These are phyloP conservation scores for Meteorus sp. DNA, from an alignment of 1,140 invertebrate genomes.

Conservation along the genomic window DNA sequence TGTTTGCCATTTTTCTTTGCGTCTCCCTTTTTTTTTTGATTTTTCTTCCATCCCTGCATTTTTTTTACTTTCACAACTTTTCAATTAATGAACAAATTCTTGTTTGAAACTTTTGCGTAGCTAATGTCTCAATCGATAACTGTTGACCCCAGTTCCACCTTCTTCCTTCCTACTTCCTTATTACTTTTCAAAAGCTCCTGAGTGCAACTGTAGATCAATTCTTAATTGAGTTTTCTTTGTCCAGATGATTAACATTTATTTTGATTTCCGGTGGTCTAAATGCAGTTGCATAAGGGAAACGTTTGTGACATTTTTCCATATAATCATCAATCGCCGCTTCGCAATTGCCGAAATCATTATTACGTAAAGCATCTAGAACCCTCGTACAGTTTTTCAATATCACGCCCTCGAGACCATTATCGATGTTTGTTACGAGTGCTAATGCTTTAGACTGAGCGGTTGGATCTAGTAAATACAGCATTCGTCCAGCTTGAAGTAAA, in stretches of 20 bases:
- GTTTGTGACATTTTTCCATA: constrained; percentile 69
- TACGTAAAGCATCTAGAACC: constrained; percentile 74
- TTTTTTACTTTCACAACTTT: no score
- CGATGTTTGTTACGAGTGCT: constrained; percentile 65
- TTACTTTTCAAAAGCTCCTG: no score
- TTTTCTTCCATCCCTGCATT: no score
- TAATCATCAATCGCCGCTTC: constrained; percentile 70
- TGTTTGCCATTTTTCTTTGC: no score
- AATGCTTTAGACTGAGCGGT: constrained; percentile 65
- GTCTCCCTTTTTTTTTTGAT: no score
- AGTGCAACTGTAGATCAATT: no score
- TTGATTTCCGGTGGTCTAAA: constrained; percentile 62
- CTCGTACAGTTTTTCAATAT: constrained; percentile 73
- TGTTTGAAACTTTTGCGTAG: no score
- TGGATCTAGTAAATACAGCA: constrained; percentile 70
- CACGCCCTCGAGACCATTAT: constrained; percentile 63
- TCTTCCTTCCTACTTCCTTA: no score
- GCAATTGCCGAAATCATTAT: constrained; percentile 77
- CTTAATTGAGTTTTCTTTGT: constrained; percentile 55
- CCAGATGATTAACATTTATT: constrained; percentile 45
- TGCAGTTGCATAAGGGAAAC: constrained; percentile 74
- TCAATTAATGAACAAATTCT: no score
- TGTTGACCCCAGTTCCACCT: no score
- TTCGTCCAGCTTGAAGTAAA: constrained; percentile 72
- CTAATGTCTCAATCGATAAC: no score